These are phyloP conservation scores for Cephus pulcher DNA, from an alignment of 2,888 invertebrate species.

Conservation along the genomic window DNA sequence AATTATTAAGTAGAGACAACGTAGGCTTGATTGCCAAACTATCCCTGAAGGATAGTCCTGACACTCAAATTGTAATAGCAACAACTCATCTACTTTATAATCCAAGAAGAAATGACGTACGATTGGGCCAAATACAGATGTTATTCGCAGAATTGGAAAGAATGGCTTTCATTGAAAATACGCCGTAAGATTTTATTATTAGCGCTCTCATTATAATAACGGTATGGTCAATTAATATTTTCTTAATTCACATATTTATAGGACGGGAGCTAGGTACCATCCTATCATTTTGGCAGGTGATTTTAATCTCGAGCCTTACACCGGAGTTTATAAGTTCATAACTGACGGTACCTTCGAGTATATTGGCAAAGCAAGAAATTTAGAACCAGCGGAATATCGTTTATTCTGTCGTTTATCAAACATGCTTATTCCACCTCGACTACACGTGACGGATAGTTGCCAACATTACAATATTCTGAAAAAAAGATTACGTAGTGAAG, in stretches of 20 bases:
- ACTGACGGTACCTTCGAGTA: slow-evolving; percentile 72
- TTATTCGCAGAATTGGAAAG: slow-evolving; percentile 88
- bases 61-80: slow-evolving; percentile 78
- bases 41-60: slow-evolving; percentile 67
- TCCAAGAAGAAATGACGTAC: slow-evolving; percentile 87
- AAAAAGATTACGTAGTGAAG: slow-evolving; percentile 64
- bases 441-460: slow-evolving; percentile 71
- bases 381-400: slow-evolving; percentile 61
- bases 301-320: slow-evolving; percentile 85
- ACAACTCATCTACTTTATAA: slow-evolving; percentile 97
- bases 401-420: slow-evolving; percentile 39
- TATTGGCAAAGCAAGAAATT: slow-evolving; percentile 63
- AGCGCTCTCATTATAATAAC: slow-evolving; percentile 16
- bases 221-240: slow-evolving; percentile 27
- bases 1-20: slow-evolving; percentile 86
- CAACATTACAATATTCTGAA: slow-evolving; percentile 70
- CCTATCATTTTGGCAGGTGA: slow-evolving; percentile 94
- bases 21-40: slow-evolving; percentile 86
- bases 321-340: slow-evolving; percentile 78
- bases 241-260: slow-evolving; percentile 41
- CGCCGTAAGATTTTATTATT: slow-evolving; percentile 45
- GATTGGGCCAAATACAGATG: slow-evolving; percentile 87
- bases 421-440: slow-evolving; percentile 57
- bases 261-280: slow-evolving; percentile 68
- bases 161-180: slow-evolving; percentile 71